A percentile compares a stretch with the other conserved stretches of the same genome.
These are phyloP conservation scores for Cetoscarus ocellatus DNA, from an alignment of 2,797 vertebrate genomes.

Conservation along the genomic window DNA sequence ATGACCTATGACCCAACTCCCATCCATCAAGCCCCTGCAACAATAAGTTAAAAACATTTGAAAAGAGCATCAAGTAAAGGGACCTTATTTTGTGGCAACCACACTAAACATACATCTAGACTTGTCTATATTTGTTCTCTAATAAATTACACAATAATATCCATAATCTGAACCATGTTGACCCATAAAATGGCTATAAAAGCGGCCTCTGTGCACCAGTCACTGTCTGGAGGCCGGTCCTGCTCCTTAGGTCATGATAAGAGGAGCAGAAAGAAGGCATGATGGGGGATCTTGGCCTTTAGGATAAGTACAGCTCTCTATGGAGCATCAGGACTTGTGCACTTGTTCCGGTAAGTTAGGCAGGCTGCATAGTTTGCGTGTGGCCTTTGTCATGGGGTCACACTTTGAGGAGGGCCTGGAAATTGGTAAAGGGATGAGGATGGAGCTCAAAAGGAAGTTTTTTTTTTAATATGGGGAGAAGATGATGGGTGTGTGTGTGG, in stretches of 20 bases:
- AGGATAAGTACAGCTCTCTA: conserved; percentile 65
- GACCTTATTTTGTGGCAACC: conserved; percentile 86
- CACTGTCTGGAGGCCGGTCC: conserved; percentile 73
- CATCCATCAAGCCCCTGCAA: conserved; percentile 42
- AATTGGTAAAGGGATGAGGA: conserved; percentile 56
- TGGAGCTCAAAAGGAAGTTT: conserved; percentile 43
- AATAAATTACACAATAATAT: conserved; percentile 85
- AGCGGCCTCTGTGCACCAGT: conserved; percentile 70
- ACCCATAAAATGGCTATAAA: conserved; percentile 82
- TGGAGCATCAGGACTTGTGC: conserved; percentile 62
- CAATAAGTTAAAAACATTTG: conserved; percentile 68
- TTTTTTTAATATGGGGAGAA: conserved; percentile 93
- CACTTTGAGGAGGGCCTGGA: conserved; percentile 73
- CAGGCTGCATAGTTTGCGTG: conserved; percentile 86
- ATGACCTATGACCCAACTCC: conserved; percentile 28
- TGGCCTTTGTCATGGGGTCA: conserved; percentile 71
- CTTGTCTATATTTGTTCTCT: conserved; percentile 80
- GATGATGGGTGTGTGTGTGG: conserved; percentile 92
- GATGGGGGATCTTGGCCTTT: conserved; percentile 78
- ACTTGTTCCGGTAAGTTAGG: conserved; percentile 73
- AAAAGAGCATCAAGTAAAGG: conserved; percentile 85
- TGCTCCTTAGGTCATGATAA: conserved; percentile 72
- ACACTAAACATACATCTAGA: conserved; percentile 85
- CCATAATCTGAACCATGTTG: conserved; percentile 75
- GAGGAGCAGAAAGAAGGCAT: conserved; percentile 82